These are phyloP conservation scores for Clunio marinus DNA, from an alignment of 2,888 invertebrate genomes.

Conservation along the genomic window DNA sequence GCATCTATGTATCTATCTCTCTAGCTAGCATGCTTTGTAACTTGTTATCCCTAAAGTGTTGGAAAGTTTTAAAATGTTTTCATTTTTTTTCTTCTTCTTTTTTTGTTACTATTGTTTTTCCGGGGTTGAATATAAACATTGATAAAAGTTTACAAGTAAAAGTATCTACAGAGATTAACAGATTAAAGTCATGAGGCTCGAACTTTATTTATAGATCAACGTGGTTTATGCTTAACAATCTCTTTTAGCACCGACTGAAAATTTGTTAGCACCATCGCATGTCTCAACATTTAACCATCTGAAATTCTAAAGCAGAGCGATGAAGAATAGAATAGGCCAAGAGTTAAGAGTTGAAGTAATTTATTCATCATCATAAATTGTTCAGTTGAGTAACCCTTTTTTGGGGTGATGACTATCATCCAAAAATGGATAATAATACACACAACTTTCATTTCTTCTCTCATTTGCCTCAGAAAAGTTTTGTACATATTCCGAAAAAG, in stretches of 20 bases:
- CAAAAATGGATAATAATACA: constrained; percentile 23
- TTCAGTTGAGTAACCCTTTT: constrained; percentile 39
- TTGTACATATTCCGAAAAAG: background rate
- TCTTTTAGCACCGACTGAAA: too few species aligned
- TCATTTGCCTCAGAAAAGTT: background rate
- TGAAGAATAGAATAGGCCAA: background rate
- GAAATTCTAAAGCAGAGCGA: constrained; percentile 8
- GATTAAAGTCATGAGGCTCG: constrained; percentile 33
- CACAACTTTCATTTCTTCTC: background rate
- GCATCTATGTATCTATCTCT: background rate
- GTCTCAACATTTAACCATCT: too few species aligned
- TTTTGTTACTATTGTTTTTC: background rate
- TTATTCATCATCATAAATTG: constrained; percentile 39
- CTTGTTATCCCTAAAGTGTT: too few species aligned
- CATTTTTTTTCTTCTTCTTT: background rate
- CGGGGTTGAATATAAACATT: constrained; percentile 1
- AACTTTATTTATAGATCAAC: constrained; percentile 17
- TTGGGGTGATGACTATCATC: constrained; percentile 32
- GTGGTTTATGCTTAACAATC: too few species aligned
- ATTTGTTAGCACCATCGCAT: too few species aligned
- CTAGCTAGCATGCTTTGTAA: too few species aligned
- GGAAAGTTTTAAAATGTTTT: background rate
- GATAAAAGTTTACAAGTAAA: constrained; percentile 27
- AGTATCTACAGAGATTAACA: constrained; percentile 25
- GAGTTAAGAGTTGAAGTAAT: constrained; percentile 33